phyloP scores from a whole-genome alignment of 2,113 vertebrate species.

The Microtus pennsylvanicus region DNA sequence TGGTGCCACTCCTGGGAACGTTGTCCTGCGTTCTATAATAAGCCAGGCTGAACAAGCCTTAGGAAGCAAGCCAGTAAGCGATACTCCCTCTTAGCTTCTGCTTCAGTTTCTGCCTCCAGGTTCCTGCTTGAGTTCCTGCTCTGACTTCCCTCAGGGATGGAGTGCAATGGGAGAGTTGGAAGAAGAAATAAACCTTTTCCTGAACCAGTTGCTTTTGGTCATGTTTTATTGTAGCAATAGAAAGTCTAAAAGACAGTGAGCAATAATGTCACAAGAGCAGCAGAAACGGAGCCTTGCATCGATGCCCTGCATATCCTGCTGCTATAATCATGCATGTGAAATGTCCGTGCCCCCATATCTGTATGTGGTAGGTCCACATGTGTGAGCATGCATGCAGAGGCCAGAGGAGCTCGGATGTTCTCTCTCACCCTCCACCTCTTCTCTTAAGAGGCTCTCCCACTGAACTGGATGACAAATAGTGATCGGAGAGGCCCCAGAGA shows the following conservation, averaged over 20 bases:
- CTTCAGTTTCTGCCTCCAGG: background rate
- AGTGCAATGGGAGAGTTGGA: background rate
- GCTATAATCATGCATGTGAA: background rate
- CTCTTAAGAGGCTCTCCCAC: background rate
- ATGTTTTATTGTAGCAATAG: background rate
- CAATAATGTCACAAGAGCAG: no score
- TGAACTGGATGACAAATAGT: background rate
- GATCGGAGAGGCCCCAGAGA: background rate
- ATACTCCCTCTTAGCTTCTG: background rate
- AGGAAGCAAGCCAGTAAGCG: background rate
- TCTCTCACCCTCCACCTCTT: background rate
- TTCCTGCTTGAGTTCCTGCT: background rate
- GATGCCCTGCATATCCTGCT: background rate
- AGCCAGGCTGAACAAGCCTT: background rate
- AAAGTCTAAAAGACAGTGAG: background rate
- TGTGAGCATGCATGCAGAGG: background rate
- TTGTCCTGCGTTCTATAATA: background rate
- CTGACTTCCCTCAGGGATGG: background rate
- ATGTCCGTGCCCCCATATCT: background rate
- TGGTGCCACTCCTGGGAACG: background rate
- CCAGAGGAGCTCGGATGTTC: background rate
- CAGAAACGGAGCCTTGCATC: background rate
- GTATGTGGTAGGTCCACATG: background rate
- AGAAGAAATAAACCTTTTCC: background rate
- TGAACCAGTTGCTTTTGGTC: background rate